Evolutionary conservation across 2,888 invertebrate species (phyloP), one percentile per base, ranked within the genome.

Genomic region (Drosophila quinaria): DNA sequence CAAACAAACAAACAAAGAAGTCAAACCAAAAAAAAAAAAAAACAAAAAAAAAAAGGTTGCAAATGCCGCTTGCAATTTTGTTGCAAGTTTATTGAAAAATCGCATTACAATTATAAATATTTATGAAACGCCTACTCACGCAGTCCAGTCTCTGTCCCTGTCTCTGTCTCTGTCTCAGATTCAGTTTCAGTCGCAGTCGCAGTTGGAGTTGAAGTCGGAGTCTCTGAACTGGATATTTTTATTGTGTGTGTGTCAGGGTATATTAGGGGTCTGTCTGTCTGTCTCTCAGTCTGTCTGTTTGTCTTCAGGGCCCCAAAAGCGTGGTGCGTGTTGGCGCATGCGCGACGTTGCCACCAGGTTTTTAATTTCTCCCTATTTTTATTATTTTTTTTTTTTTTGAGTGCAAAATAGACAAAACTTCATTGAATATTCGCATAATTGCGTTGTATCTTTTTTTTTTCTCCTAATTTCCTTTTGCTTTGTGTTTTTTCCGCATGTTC

Each of bases 381-480:
- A n/a, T n/a, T n/a, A n/a, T 74, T 63, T 25, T 2, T 15, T 15
- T 4, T 44, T 22, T 39, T 49, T 39, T 37, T 55, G 52, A 29
- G 25, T 55, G 65, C 31, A 58, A 50, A 61, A 50, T 49, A 29
- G 8, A 67, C 61, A 75, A 71, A 83, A 70, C 63, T 88, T 76
- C 76, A 88, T 84, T 84, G 80, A 80, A 80, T 72, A 87, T 88
- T 88, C 90, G 80, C 90, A 82, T 84, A 90, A 90, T 88, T 88
- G 80, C 69, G 66, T 70, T 71, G 62, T 64, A 41, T 54, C 25
- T 41, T 35, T 11, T 25, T 31, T 55, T 50, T 47, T 46, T 25
- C 46, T 52, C 60, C 80, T 65, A 74, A 70, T 75, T 77, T 70
- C 66, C 33, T 15, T 39, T 39, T 46, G 46, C 11, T 37, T 56